phyloP scores from a whole-genome alignment of 2,113 vertebrate species.

The Physeter macrocephalus region DNA sequence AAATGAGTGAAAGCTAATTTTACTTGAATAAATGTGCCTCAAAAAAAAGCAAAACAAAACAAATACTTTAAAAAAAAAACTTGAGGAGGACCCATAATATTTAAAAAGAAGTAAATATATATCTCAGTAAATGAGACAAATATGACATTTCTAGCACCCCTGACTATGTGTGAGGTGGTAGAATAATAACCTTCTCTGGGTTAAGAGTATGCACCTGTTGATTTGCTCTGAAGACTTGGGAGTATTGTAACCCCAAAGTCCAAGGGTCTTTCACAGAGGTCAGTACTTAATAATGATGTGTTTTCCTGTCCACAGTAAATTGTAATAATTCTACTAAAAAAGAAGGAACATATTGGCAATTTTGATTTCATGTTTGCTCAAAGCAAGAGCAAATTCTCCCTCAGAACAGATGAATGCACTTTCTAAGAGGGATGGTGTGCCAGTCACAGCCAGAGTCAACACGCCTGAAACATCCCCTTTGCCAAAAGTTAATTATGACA shows the following conservation, averaged over 20 bases:
- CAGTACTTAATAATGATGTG: background rate
- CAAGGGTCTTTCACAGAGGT: background rate
- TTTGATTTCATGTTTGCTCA: constrained; percentile 63
- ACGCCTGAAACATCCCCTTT: constrained; percentile 48
- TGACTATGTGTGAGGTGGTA: background rate
- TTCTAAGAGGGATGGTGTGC: constrained; percentile 16
- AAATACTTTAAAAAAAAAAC: background rate
- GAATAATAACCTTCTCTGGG: background rate
- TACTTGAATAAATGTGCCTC: background rate
- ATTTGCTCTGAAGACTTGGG: constrained; percentile 2
- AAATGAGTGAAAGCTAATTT: constrained; percentile 23
- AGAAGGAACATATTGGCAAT: constrained; percentile 33
- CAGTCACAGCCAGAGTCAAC: constrained; percentile 47
- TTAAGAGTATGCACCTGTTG: constrained; percentile 27
- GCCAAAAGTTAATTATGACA: constrained; percentile 73
- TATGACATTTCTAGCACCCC: background rate
- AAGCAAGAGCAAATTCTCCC: constrained; percentile 32
- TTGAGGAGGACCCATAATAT: background rate
- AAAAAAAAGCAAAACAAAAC: background rate
- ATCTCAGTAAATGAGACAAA: background rate
- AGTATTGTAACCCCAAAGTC: background rate
- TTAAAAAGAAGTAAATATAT: background rate
- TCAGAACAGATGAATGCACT: constrained; percentile 29
- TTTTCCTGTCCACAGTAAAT: background rate
- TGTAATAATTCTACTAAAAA: constrained; percentile 35